Evolutionary conservation across 2,113 vertebrate species (phyloP).

Genomic region (Alces alces): DNA sequence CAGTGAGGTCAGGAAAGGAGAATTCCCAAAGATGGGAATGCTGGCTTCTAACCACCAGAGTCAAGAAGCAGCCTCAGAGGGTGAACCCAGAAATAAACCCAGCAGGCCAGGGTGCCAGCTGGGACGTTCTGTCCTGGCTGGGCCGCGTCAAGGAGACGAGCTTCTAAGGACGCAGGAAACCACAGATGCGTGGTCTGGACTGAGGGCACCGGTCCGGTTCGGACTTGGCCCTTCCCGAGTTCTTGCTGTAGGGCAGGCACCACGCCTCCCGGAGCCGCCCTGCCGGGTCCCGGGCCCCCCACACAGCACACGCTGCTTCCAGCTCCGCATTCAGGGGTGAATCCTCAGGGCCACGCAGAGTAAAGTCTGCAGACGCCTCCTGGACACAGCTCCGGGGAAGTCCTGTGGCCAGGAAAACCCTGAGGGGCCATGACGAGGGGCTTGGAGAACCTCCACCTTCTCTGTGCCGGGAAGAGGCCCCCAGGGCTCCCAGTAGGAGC

Average conservation of each 20-base stretch:
- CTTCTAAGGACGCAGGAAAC: not conserved
- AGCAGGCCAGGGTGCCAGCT: not conserved
- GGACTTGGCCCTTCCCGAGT: accelerated
- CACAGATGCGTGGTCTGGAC: not conserved
- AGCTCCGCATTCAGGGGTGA: accelerated
- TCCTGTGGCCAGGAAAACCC: not conserved
- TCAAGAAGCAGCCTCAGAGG: not conserved
- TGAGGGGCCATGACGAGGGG: accelerated
- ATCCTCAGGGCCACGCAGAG: not conserved
- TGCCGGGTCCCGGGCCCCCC: not conserved
- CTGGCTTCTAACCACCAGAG: not conserved
- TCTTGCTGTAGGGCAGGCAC: accelerated
- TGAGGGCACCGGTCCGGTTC: accelerated
- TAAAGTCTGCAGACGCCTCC: not conserved
- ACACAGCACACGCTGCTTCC: accelerated
- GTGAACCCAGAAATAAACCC: not conserved
- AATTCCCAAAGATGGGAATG: not conserved
- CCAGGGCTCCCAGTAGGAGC: not conserved
- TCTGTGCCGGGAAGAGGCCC: not conserved
- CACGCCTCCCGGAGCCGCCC: accelerated
- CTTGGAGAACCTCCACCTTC: not conserved
- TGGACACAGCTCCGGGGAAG: accelerated
- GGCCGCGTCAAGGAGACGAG: accelerated
- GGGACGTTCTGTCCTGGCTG: accelerated
- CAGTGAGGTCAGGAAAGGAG: not conserved